phyloP scores from a whole-genome alignment of 2,888 invertebrate species.

The Leucozona laternaria region DNA sequence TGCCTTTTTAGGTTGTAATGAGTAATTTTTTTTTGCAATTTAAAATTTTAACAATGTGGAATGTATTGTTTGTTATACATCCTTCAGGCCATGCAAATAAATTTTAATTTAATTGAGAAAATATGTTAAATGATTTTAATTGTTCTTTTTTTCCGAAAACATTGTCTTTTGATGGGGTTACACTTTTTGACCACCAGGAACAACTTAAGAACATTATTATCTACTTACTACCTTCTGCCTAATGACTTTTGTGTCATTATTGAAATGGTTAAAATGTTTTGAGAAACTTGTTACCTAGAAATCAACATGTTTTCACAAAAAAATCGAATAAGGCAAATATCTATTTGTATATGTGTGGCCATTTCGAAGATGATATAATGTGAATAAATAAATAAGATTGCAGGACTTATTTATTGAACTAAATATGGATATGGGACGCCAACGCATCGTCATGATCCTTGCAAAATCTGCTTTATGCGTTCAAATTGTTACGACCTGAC shows the following conservation, averaged over 20 bases:
- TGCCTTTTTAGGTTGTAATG: conserved; percentile 17
- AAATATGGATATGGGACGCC: too few species aligned
- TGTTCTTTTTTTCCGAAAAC: not conserved
- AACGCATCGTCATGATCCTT: too few species aligned
- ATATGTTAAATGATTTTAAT: not conserved
- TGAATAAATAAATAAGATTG: too few species aligned
- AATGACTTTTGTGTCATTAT: not conserved
- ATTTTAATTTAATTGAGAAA: conserved; percentile 21
- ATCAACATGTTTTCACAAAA: too few species aligned
- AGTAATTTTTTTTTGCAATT: too few species aligned
- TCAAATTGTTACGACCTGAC: too few species aligned
- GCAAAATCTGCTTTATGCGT: too few species aligned
- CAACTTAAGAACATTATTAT: not conserved
- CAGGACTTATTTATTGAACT: too few species aligned
- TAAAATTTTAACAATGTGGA: not conserved
- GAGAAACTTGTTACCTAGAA: too few species aligned
- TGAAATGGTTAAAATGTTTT: not conserved
- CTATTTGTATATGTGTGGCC: too few species aligned
- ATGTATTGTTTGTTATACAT: not conserved
- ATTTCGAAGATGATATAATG: too few species aligned
- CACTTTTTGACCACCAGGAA: not conserved
- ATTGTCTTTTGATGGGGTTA: not conserved
- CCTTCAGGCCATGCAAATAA: not conserved
- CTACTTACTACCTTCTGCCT: not conserved
- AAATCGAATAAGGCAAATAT: too few species aligned